Evolutionary conservation across 1,140 invertebrate genomes (phyloP), one percentile per base, ranked within the genome.

Genomic region (Aphelinus certus): DNA sequence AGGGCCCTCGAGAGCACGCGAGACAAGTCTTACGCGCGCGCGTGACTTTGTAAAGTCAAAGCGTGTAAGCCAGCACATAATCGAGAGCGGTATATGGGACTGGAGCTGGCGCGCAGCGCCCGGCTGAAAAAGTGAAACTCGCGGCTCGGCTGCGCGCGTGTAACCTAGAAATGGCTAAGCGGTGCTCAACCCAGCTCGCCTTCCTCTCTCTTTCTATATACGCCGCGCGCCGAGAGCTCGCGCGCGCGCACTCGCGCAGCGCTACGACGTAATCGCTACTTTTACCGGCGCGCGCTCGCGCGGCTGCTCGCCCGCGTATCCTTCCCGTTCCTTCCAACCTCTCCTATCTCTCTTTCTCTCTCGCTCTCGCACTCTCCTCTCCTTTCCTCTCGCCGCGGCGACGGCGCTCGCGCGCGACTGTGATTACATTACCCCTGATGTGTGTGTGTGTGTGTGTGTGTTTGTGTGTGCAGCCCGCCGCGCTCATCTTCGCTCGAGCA

Each of bases 41-140:
- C 26, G 26, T 26, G 26, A 26, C 26, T 26, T 26, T 26, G 26
- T 26, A 26, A 26, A 26, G 26, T 26, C 26, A 26, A 26, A 26
- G 26, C 26, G 26, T 26, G 26, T 26, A 26, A 26, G 26, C 26
- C 26, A 26, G 26, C 26, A 26, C 26, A 26, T 26, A 26, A 26
- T 26, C 26, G 26, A 26, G 26, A 26, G 26, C 26, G 26, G 26
- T 26, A 26, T 26, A 26, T 26, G 26, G 26, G 26, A 26, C 26
- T 26, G 26, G 26, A 26, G 26, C 26, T 26, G 26, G 26, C 26
- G 26, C 26, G 26, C 26, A 9, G 51, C 4, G 51, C 51, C 9
- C 10, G 55, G 80, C 81, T 86, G 85, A 88, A 88, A 88, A 88
- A 88, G 86, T 88, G 87, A 88, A 88, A 88, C 87, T 87, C 86